Percentiles rank a stretch among this genome's conserved stretches.
Evolutionary conservation across 1,140 invertebrate genomes (phyloP).

Genomic region (Formica selysi): DNA sequence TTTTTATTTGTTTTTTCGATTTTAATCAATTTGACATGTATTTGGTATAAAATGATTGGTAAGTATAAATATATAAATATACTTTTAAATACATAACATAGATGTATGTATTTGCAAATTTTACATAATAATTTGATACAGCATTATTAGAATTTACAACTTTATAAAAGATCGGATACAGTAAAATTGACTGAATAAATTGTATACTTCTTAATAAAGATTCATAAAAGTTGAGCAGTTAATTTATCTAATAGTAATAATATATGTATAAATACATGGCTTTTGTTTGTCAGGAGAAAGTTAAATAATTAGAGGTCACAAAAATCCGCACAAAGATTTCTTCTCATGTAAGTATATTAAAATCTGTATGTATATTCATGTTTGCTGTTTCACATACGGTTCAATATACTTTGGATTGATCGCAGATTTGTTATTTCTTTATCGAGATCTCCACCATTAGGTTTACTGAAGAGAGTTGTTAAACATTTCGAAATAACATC

Average conservation of each 20-base stretch:
- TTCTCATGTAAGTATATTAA: not conserved
- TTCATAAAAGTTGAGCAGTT: constrained; percentile 46
- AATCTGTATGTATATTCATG: not conserved
- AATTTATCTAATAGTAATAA: constrained; percentile 1
- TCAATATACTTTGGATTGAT: constrained; percentile 86
- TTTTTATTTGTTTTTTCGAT: not conserved
- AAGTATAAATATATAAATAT: not conserved
- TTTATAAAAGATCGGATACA: constrained; percentile 5
- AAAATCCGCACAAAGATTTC: not conserved
- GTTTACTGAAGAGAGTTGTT: constrained; percentile 90
- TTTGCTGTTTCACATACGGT: constrained; percentile 80
- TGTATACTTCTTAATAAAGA: constrained; percentile 24
- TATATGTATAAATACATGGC: not conserved
- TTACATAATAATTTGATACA: constrained; percentile 5
- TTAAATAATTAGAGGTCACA: constrained; percentile 19
- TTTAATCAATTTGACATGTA: not conserved
- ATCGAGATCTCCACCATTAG: constrained; percentile 87
- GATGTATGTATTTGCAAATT: constrained; percentile 17
- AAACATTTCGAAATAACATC: constrained; percentile 90
- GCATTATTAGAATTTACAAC: constrained; percentile 36
- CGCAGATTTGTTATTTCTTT: constrained; percentile 84
- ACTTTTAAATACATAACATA: constrained; percentile 4
- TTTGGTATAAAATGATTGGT: not conserved
- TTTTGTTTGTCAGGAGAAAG: constrained; percentile 14
- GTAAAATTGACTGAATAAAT: constrained; percentile 14